phyloP scores from a whole-genome alignment of 2,113 vertebrate genomes.

The Phyllopteryx taeniolatus region DNA sequence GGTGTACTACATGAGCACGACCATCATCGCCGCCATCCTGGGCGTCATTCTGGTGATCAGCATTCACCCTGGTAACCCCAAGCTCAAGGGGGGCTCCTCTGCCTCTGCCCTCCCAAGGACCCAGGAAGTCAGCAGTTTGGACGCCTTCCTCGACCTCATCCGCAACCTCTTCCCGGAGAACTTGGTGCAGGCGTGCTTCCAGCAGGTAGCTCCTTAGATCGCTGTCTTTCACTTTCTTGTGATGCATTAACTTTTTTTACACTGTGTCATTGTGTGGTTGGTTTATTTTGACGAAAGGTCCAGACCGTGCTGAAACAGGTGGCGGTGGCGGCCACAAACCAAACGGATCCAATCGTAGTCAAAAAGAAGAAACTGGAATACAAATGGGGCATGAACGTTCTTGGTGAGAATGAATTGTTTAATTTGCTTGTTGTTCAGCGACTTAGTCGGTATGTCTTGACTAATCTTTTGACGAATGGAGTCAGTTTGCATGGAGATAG shows the following conservation, averaged over 20 bases:
- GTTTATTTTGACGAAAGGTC: conserved; percentile 53
- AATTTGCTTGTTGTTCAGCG: too few species aligned
- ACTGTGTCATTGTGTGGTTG: background rate
- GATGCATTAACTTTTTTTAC: background rate
- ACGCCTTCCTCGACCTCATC: conserved; percentile 82
- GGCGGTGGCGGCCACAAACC: conserved; percentile 45
- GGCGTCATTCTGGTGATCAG: conserved; percentile 81
- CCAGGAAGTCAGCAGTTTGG: conserved; percentile 80
- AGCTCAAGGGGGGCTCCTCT: conserved; percentile 51
- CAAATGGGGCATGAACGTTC: conserved; percentile 83
- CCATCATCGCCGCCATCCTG: conserved; percentile 76
- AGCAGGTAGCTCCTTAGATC: conserved; percentile 71
- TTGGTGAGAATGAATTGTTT: conserved; percentile 65
- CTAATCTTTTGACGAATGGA: too few species aligned
- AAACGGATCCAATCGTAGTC: conserved; percentile 63
- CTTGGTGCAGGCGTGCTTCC: conserved; percentile 81
- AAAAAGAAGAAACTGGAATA: conserved; percentile 76
- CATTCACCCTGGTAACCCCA: conserved; percentile 82
- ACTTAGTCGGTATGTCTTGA: too few species aligned
- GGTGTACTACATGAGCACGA: conserved; percentile 84
- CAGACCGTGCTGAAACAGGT: conserved; percentile 77
- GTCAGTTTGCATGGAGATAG: too few species aligned
- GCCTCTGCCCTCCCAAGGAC: conserved; percentile 31
- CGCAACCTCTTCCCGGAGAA: conserved; percentile 84
- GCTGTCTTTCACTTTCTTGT: background rate